phyloP scores from a whole-genome alignment of 1,140 invertebrate species.

The Catajapyx aquilonaris region DNA sequence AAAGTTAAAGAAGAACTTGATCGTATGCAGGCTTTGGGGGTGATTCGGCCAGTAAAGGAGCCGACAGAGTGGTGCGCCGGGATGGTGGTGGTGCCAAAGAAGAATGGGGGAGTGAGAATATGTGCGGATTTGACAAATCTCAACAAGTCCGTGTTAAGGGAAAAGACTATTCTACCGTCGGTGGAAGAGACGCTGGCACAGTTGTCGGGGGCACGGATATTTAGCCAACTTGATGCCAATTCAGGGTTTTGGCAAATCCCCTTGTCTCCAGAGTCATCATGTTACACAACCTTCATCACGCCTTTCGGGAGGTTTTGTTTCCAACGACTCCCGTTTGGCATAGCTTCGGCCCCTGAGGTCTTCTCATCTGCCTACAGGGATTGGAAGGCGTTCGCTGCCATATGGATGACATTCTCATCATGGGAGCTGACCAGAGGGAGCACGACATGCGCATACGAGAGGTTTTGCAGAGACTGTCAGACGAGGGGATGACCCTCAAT shows the following conservation, averaged over 20 bases:
- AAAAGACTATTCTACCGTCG: conserved; percentile 9
- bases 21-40: conserved; percentile 5
- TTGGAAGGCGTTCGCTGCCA: not conserved
- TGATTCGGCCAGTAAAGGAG: conserved; percentile 7
- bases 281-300: conserved; percentile 12
- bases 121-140: conserved; percentile 16
- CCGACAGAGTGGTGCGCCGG: conserved; percentile 15
- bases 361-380: conserved; percentile 7
- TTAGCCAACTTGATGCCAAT: conserved; percentile 14
- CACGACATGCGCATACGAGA: conserved; percentile 5
- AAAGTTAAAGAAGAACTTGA: conserved; percentile 6
- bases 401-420: conserved; percentile 6
- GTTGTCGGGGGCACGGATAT: conserved; percentile 6
- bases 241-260: conserved; percentile 17
- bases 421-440: not conserved
- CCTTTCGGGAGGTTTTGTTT: conserved; percentile 12
- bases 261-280: conserved; percentile 8
- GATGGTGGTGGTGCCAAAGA: conserved; percentile 16
- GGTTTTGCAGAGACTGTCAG: not conserved
- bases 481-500: conserved; percentile 4
- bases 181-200: conserved; percentile 8
- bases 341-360: conserved; percentile 12
- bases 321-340: conserved; percentile 10
- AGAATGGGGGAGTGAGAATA: conserved; percentile 14
- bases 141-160: conserved; percentile 11